Evolutionary conservation across 1,140 invertebrate species (phyloP), one percentile per base, ranked within the genome.

Genomic region (Apis dorsata): DNA sequence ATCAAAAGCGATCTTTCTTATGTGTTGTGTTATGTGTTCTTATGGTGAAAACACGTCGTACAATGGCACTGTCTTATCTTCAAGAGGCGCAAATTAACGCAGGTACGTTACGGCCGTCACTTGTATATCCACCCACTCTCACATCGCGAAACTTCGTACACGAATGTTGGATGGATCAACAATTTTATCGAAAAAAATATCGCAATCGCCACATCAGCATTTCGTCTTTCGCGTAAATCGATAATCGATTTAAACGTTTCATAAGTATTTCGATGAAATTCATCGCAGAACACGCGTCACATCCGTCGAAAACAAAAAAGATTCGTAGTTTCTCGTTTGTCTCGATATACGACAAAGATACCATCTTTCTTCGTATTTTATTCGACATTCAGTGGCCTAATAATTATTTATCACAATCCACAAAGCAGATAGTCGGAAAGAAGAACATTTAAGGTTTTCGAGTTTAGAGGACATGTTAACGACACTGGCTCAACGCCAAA

Each of bases 41-140:
- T 75, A 83, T 81, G 90, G 91, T 91, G 91, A 89, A 76, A 89
- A 79, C 82, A 76, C 44, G 78, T 89, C 88, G 85, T 90, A 93
- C 90, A 89, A 93, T 93, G 93, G 92, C 93, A 91, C 88, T 93
- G 62, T 91, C 91, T 84, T 92, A 91, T 84, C 86, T 92, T 24
- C 90, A 92, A n/a, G 91, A 93, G 83, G 86, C 90, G 49, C 91
- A 93, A 68, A 87, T 92, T 76, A 91, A 91, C 76, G 89, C 91
- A 92, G 92, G 93, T 94, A 91, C 59, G 84, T 84, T 66, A 65
- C 62, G 51, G 19, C 3, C 7, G 3, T 4, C 63, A n/a, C 44
- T 70, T 51, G 28, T 10, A 1, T 51, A 10, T 49, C 0, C 5
- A 0, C 2, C 44, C 19, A 21, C 2, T 63, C 15, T 2, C 5